Conservation (phyloP, 2,113 vertebrate species). For the Osmerus eperlanus region DNA sequence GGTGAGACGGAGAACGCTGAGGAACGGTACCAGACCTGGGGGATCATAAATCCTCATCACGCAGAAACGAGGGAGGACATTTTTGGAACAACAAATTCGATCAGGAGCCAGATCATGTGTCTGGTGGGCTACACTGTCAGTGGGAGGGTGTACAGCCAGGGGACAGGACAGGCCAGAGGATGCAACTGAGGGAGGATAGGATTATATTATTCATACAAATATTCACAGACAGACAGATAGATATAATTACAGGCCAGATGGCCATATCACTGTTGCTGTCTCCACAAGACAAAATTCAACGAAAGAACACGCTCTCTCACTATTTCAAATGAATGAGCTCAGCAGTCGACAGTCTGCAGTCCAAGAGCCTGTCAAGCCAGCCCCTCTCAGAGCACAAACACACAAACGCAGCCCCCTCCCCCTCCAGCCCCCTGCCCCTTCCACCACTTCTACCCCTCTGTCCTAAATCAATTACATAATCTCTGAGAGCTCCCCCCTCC, state of each 20-base stretch:
- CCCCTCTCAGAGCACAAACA: neutral
- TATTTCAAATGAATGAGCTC: conserved; percentile 10
- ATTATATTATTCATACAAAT: too few species aligned
- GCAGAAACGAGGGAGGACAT: too few species aligned
- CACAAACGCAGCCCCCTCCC: neutral
- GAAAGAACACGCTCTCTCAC: neutral
- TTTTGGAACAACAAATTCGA: too few species aligned
- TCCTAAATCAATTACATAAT: conserved; percentile 63
- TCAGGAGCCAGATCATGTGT: too few species aligned
- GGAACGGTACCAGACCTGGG: neutral
- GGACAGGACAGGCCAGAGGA: too few species aligned
- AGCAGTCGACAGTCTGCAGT: neutral
- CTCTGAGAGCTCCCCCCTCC: conserved; percentile 33
- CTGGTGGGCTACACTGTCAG: too few species aligned
- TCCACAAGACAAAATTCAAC: too few species aligned
- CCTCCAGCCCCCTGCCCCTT: conserved; percentile 21
- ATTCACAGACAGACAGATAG: too few species aligned
- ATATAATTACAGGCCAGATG: too few species aligned
- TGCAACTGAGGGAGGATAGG: too few species aligned
- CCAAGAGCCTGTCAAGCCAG: neutral
- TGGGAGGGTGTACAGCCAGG: too few species aligned
- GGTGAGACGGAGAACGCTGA: neutral
- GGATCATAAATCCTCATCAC: neutral
- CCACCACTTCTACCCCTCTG: conserved; percentile 11
- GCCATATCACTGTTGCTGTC: too few species aligned